Percentiles rank a stretch among this genome's conserved stretches.
phyloP scores from a whole-genome alignment of 1,140 invertebrate species.

The Papilio polyxenes region DNA sequence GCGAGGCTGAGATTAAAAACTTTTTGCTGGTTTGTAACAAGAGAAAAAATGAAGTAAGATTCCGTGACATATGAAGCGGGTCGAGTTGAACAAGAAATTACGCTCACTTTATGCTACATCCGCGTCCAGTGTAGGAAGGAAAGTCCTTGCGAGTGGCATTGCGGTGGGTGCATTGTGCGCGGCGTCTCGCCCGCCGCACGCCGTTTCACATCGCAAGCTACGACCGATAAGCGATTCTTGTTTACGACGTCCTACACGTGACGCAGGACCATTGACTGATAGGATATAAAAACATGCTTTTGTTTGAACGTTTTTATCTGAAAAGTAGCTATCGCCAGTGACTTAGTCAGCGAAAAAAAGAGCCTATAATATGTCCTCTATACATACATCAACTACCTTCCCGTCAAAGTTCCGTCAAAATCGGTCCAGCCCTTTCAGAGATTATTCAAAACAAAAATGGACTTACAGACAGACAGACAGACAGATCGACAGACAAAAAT shows the following conservation, averaged over 20 bases:
- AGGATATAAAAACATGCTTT: neutral
- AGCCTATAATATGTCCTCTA: neutral
- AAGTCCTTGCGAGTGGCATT: constrained; percentile 62
- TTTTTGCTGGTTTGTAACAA: constrained; percentile 20
- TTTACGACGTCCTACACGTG: neutral
- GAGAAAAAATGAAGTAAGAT: constrained; percentile 17
- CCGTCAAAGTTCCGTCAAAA: no score
- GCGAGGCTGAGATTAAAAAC: constrained; percentile 28
- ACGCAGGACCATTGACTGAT: constrained; percentile 10
- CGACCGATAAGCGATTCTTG: constrained; percentile 51
- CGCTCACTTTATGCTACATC: constrained; percentile 57
- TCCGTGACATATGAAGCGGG: constrained; percentile 16
- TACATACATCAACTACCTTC: no score
- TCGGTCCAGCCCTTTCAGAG: no score
- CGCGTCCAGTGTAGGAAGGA: constrained; percentile 58
- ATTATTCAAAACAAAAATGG: no score
- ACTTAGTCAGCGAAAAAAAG: no score
- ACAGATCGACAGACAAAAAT: no score
- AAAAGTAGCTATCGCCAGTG: no score
- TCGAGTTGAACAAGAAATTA: constrained; percentile 49
- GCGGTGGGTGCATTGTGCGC: constrained; percentile 57
- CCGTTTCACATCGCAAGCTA: constrained; percentile 44
- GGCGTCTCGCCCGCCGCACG: constrained; percentile 45
- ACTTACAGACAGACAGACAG: no score
- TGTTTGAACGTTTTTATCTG: neutral